Evolutionary conservation across 2,113 vertebrate genomes (phyloP).

Genomic region (Andinoacara biseriatus): DNA sequence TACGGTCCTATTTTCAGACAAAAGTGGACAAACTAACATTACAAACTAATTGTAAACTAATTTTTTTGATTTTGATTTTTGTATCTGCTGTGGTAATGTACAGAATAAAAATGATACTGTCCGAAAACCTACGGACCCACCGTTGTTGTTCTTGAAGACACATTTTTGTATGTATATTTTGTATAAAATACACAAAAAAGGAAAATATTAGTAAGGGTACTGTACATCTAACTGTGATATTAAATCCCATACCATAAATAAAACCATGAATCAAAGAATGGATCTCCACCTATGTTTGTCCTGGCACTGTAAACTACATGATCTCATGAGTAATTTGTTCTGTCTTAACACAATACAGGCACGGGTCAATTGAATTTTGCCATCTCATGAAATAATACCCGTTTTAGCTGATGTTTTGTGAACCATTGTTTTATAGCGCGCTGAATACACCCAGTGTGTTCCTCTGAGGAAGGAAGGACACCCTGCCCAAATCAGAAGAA

Average conservation of each 20-base stretch:
- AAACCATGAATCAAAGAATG: not conserved
- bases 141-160: no score
- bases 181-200: not conserved
- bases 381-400: slow-evolving; percentile 62
- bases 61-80: no score
- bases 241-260: not conserved
- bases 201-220: not conserved
- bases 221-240: not conserved
- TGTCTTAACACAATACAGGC: slow-evolving; percentile 27
- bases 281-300: slow-evolving; percentile 9
- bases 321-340: slow-evolving; percentile 33
- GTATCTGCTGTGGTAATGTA: no score
- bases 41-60: no score
- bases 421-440: slow-evolving; percentile 57
- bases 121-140: no score
- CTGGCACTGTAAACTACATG: not conserved
- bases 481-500: slow-evolving; percentile 73
- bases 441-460: slow-evolving; percentile 75
- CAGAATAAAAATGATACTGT: no score
- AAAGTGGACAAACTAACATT: no score
- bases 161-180: no score
- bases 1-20: no score
- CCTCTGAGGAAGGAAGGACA: slow-evolving; percentile 80
- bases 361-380: slow-evolving; percentile 62
- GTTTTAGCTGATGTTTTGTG: slow-evolving; percentile 66